Evolutionary conservation across 64 coral and sea anemone species (phyloP).

Genomic region (Astreopora myriophthalma): DNA sequence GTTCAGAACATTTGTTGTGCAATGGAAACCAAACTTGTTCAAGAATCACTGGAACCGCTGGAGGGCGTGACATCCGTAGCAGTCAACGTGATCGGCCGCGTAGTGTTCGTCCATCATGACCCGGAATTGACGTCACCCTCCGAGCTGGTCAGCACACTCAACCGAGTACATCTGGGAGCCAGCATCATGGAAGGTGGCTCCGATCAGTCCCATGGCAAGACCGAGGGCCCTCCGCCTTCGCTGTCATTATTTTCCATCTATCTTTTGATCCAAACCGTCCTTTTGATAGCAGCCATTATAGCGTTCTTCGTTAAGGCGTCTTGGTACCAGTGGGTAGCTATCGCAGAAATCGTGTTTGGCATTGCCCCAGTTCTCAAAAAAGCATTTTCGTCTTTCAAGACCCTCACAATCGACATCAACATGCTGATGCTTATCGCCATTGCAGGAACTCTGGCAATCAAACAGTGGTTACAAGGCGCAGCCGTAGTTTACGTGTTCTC

Average conservation of each 20-base stretch:
- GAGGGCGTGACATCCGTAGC: constrained; percentile 73
- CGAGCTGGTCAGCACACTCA: constrained; percentile 72
- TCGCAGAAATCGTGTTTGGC: constrained; percentile 90
- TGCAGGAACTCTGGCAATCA: constrained; percentile 77
- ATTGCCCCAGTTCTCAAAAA: constrained; percentile 75
- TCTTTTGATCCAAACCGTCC: constrained; percentile 69
- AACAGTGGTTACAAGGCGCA: constrained; percentile 89
- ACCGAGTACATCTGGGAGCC: constrained; percentile 85
- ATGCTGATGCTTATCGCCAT: constrained; percentile 88
- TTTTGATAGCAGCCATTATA: constrained; percentile 42
- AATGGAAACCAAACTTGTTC: constrained; percentile 81
- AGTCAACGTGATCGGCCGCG: constrained; percentile 94
- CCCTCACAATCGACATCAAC: constrained; percentile 69
- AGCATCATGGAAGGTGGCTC: constrained; percentile 91
- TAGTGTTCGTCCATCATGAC: constrained; percentile 86
- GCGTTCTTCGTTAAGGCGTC: constrained; percentile 36
- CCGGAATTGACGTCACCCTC: constrained; percentile 76
- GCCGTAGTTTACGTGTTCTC: constrained; percentile 94
- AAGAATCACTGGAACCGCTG: constrained; percentile 74
- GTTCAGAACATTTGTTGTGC: constrained; percentile 97
- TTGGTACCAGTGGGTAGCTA: constrained; percentile 87
- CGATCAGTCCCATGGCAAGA: constrained; percentile 41
- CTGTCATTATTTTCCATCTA: constrained; percentile 59
- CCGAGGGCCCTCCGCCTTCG: constrained; percentile 22
- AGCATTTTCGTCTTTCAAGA: constrained; percentile 64